Conservation (phyloP, 2,888 invertebrate species). For the Himalopsyche tibetana region DNA sequence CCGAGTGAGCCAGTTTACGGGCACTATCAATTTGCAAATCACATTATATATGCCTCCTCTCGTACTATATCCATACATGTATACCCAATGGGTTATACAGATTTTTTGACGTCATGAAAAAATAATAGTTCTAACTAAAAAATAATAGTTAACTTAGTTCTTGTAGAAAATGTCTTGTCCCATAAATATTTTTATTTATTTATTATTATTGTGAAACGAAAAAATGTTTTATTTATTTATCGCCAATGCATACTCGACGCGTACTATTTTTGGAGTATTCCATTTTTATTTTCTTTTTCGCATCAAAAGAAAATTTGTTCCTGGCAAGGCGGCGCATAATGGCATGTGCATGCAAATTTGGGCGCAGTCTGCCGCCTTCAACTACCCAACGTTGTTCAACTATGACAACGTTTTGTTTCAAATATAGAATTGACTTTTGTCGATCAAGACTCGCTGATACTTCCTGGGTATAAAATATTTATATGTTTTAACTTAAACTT, state of each 20-base stretch:
- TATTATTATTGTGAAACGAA: no score
- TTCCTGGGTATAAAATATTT: background rate
- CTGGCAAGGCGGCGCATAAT: conserved; percentile 1
- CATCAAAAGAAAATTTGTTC: conserved; percentile 30
- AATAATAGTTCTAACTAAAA: no score
- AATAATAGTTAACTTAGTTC: no score
- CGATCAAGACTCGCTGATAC: background rate
- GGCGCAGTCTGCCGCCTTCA: conserved; percentile 9
- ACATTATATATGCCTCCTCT: no score
- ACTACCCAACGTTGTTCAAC: conserved; percentile 20
- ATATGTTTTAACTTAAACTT: no score
- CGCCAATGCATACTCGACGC: background rate
- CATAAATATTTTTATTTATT: no score
- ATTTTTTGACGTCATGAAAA: no score
- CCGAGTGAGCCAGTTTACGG: no score
- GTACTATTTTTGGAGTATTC: conserved; percentile 8
- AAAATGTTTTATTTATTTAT: background rate
- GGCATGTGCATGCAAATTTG: conserved; percentile 26
- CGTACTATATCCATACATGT: no score
- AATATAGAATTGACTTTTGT: conserved; percentile 13
- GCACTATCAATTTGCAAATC: no score
- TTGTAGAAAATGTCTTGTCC: no score
- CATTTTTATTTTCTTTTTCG: conserved; percentile 6
- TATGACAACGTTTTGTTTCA: conserved; percentile 19
- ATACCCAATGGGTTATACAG: no score